phyloP scores from a whole-genome alignment of 2,797 vertebrate genomes.

The Syngnathus rostellatus region DNA sequence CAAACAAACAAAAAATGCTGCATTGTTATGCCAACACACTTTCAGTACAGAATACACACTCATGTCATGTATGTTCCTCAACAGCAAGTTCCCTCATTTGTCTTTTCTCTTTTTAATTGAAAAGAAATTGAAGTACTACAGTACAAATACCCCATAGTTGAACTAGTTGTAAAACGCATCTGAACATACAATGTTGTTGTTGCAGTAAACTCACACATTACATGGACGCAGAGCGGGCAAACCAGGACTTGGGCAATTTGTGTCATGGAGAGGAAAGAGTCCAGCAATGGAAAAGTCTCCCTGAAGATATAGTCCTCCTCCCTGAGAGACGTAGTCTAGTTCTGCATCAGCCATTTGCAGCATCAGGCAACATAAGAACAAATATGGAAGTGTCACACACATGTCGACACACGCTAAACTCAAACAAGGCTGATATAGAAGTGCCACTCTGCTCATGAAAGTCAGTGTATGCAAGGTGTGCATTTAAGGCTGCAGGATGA shows the following conservation, averaged over 20 bases:
- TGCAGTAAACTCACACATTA: constrained; percentile 12
- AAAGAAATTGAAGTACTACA: too few species aligned
- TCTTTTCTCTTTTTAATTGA: too few species aligned
- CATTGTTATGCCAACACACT: too few species aligned
- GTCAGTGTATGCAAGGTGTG: constrained; percentile 1
- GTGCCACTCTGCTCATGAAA: constrained; percentile 6
- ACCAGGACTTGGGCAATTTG: not conserved
- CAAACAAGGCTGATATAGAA: constrained; percentile 1
- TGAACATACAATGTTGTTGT: too few species aligned
- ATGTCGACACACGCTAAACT: not conserved
- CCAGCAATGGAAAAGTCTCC: constrained; percentile 72
- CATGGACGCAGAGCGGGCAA: constrained; percentile 56
- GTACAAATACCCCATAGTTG: too few species aligned
- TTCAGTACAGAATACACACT: too few species aligned
- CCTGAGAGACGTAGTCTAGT: constrained; percentile 35
- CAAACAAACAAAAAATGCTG: too few species aligned
- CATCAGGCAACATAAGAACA: constrained; percentile 35
- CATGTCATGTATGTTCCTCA: too few species aligned
- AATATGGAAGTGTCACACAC: constrained; percentile 14
- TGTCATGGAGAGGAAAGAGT: constrained; percentile 71
- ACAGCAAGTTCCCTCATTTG: too few species aligned
- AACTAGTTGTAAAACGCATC: too few species aligned
- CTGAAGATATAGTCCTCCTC: constrained; percentile 53
- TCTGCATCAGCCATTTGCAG: constrained; percentile 24
- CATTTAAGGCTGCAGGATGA: not conserved